These are phyloP conservation scores for Ianthella basta DNA, from an alignment of 37 sponge, comb jelly and placozoan species.

Conservation along the genomic window DNA sequence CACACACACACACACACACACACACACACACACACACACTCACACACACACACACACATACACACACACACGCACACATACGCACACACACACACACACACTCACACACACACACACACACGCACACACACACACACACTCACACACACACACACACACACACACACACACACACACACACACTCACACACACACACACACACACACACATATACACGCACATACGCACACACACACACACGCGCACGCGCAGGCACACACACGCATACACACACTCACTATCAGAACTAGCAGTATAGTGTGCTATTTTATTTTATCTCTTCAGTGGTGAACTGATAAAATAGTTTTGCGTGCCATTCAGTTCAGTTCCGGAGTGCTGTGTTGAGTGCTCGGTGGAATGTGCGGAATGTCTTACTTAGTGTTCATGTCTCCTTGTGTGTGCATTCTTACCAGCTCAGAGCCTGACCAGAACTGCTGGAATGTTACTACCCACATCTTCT, in stretches of 20 bases:
- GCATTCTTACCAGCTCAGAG: background rate
- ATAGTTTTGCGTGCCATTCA: too few relatives aligned
- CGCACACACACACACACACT: conserved; percentile 25
- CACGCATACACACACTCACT: too few relatives aligned
- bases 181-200: background rate
- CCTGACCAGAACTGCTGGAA: background rate
- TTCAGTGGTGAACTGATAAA: too few relatives aligned
- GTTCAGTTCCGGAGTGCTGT: too few relatives aligned
- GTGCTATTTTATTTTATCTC: too few relatives aligned
- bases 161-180: conserved; percentile 28
- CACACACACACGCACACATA: background rate
- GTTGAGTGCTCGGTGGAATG: background rate
- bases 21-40: conserved; percentile 4
- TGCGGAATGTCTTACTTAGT: too few relatives aligned
- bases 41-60: conserved; percentile 27
- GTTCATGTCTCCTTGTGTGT: background rate
- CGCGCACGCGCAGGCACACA: too few relatives aligned
- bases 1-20: conserved; percentile 30
- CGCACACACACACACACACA: background rate
- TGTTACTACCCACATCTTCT: too few relatives aligned
- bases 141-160: conserved; percentile 30
- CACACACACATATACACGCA: too few relatives aligned
- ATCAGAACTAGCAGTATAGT: too few relatives aligned
- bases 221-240: too few relatives aligned
- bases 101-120: conserved; percentile 26